Evolutionary conservation across 2,888 invertebrate genomes (phyloP).

Genomic region (Imbricaverruca yamaguchii): DNA sequence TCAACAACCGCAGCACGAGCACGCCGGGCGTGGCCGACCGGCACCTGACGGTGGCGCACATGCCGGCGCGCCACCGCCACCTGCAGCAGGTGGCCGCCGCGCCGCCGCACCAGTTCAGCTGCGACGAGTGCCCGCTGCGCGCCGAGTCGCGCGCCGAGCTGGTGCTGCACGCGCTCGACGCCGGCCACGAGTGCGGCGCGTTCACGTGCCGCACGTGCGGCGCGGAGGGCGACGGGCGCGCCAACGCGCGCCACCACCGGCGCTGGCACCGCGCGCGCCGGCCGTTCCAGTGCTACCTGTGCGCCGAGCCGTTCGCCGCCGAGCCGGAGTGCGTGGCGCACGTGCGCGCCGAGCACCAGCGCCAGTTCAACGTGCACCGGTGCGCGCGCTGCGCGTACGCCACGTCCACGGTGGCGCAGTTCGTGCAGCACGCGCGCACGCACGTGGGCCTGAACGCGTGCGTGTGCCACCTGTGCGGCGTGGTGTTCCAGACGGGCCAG

Average conservation of each 20-base stretch:
- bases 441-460: conserved; percentile 4
- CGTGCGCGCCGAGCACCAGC: neutral
- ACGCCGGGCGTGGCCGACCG: neutral
- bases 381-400: conserved; percentile 11
- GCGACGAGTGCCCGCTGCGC: neutral
- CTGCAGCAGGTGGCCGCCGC: neutral
- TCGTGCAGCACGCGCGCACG: conserved; percentile 1
- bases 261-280: neutral
- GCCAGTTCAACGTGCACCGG: neutral
- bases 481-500: neutral
- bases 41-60: conserved; percentile 5
- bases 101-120: neutral
- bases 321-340: conserved; percentile 4
- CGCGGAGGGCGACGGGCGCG: neutral
- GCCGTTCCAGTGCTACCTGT: conserved; percentile 13
- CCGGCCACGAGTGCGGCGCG: neutral
- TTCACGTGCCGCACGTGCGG: neutral
- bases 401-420: neutral
- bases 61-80: conserved; percentile 3
- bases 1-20: conserved; percentile 12
- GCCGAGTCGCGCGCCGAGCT: neutral
- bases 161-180: neutral
- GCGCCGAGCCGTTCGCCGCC: neutral
- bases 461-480: conserved; percentile 15
- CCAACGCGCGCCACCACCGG: neutral